phyloP scores from a whole-genome alignment of 2,888 invertebrate species.

The Villa cingulata region DNA sequence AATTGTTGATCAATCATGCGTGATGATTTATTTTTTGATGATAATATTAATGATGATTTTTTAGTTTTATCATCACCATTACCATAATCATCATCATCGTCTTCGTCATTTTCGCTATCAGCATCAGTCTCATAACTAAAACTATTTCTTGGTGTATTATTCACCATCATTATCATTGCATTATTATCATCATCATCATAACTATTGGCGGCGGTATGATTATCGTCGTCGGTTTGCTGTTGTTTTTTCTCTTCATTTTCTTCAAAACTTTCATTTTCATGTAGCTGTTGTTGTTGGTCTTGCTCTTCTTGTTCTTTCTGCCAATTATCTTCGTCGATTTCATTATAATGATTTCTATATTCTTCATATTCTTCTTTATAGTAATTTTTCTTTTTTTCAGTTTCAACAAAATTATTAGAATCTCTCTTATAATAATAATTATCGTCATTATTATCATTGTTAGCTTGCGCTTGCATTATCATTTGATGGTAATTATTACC shows the following conservation, averaged over 20 bases:
- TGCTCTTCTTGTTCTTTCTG: slow-evolving; percentile 5
- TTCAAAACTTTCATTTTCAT: background rate
- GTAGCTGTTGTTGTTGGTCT: slow-evolving; percentile 4
- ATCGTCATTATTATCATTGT: background rate
- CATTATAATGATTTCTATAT: slow-evolving; percentile 9
- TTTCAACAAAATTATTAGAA: background rate
- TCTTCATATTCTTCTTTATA: slow-evolving; percentile 5
- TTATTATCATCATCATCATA: background rate
- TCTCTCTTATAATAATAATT: no score
- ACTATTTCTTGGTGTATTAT: background rate
- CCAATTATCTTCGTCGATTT: slow-evolving; percentile 8
- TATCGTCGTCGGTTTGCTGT: background rate
- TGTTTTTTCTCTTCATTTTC: background rate
- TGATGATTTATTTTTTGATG: background rate
- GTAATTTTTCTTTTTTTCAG: background rate
- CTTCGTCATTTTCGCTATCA: slow-evolving; percentile 10
- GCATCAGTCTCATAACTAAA: slow-evolving; percentile 7
- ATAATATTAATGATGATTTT: no score
- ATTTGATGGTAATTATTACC: slow-evolving; percentile 5
- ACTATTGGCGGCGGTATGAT: background rate
- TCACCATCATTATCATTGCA: background rate
- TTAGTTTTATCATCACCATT: slow-evolving; percentile 3
- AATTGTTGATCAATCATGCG: no score
- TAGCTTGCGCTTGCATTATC: background rate
- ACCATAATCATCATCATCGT: slow-evolving; percentile 4